Evolutionary conservation across 2,113 vertebrate species (phyloP).

Genomic region (Pipa parva): DNA sequence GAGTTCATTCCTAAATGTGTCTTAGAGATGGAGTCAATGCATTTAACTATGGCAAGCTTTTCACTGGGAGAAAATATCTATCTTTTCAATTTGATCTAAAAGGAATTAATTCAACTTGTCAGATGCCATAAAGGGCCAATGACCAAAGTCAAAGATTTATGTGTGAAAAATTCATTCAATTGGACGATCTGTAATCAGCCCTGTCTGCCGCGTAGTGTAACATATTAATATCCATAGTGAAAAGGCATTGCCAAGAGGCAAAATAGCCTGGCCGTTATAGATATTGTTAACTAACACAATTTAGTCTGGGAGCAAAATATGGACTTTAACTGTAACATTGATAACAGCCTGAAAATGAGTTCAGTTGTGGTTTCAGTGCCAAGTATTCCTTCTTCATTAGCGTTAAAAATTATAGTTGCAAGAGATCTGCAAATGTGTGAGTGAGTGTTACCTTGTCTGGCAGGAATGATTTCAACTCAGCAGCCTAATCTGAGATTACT

Average conservation of each 20-base stretch:
- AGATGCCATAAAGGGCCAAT: conserved; percentile 8
- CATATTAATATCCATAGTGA: conserved; percentile 15
- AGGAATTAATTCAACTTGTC: conserved; percentile 24
- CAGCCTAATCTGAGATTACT: too few species aligned
- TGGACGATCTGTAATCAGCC: conserved; percentile 10
- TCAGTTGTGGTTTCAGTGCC: not conserved
- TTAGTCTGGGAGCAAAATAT: conserved; percentile 6
- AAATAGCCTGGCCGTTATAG: conserved; percentile 6
- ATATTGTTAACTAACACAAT: conserved; percentile 4
- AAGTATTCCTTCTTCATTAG: conserved; percentile 3
- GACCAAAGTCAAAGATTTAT: conserved; percentile 5
- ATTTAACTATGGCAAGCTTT: too few species aligned
- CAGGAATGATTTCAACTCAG: too few species aligned
- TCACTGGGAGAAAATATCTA: too few species aligned
- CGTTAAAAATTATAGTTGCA: not conserved
- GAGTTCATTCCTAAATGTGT: too few species aligned
- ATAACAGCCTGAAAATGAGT: conserved; percentile 1
- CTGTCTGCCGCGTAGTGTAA: conserved; percentile 13
- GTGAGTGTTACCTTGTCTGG: too few species aligned
- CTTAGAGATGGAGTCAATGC: too few species aligned
- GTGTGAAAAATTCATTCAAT: conserved; percentile 3
- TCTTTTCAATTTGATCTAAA: too few species aligned
- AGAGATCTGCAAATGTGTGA: too few species aligned
- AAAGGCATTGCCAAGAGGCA: not conserved
- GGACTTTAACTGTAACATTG: conserved; percentile 3